Evolutionary conservation across 2,113 vertebrate species (phyloP), one percentile per base, ranked within the genome.

Genomic region (Callospermophilus lateralis): DNA sequence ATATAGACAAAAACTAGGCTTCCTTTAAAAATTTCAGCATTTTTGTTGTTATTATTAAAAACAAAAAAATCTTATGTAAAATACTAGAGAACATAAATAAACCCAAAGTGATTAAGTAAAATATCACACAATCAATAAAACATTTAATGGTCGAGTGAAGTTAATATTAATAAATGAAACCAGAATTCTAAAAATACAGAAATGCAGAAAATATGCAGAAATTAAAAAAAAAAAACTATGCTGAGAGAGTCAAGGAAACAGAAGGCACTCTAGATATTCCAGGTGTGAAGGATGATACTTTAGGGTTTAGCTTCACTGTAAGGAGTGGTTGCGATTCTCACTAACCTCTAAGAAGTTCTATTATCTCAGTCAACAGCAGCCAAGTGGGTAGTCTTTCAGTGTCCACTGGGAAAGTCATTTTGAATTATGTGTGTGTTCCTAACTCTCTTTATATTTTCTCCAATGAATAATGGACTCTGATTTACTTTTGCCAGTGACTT

Each of bases 311-410:
- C 37, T 87, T 79, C 78, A 80, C 65, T 13, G 77, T 32, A 81
- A 94, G 77, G 26, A 90, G 22, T 51, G 67, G 12, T 45, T 84
- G n/a, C 11, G 78, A 63, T 90, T 92, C 61, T 93, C 77, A 37
- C 3, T 81, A 85, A 81, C 61, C 39, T 45, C 63, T 17, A 61
- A 85, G 79, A 92, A 34, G 8, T 10, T 90, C 37, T 65, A 32
- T 80, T 70, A 37, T 86, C 42, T 93, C n/a, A 17, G 78, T 45
- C 34, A 83, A 81, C 19, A 73, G 28, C 15, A 58, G 39, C 19
- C 68, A 76, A 72, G 24, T 55, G 32, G 34, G 42, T 24, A 68
- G 77, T 37, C 84, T 32, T 84, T 58, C 58, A n/a, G 28, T 65
- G 58, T 16, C 80, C 72, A 45, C 1, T 79, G 51, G 73, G 73